phyloP scores from a whole-genome alignment of 1,140 invertebrate genomes.

The Ooceraea biroi region DNA sequence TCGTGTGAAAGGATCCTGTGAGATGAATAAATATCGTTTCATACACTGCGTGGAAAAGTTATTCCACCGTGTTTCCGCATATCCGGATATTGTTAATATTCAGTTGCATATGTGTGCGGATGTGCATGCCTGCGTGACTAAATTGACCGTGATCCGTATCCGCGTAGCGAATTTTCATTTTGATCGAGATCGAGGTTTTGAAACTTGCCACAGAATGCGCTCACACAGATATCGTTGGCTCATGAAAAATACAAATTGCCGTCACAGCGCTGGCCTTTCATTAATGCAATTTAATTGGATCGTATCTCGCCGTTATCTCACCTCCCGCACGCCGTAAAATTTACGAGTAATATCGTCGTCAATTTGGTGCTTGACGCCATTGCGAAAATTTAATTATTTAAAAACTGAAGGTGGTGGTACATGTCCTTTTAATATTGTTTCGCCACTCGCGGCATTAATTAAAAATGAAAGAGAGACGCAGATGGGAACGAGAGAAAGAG shows the following conservation, averaged over 20 bases:
- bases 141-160: not conserved
- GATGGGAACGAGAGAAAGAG: not conserved
- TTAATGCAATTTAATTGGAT: conserved; percentile 33
- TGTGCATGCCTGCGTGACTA: too few species aligned
- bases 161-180: not conserved
- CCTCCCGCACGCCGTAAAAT: not conserved
- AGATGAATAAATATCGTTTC: too few species aligned
- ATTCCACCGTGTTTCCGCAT: too few species aligned
- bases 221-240: not conserved
- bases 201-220: not conserved
- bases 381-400: conserved; percentile 44
- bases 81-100: too few species aligned
- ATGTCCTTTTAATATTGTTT: conserved; percentile 24
- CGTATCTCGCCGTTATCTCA: not conserved
- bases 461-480: conserved; percentile 24
- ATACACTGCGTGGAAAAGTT: too few species aligned
- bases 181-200: not conserved
- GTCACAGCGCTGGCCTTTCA: not conserved
- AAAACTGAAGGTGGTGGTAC: conserved; percentile 23
- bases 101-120: too few species aligned
- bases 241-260: not conserved
- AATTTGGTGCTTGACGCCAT: not conserved
- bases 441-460: conserved; percentile 6
- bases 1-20: too few species aligned
- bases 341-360: not conserved